A percentile compares a stretch with the other conserved stretches of the same genome.
Conservation (phyloP, 2,888 invertebrate genomes). For the Octodonta nipae region DNA sequence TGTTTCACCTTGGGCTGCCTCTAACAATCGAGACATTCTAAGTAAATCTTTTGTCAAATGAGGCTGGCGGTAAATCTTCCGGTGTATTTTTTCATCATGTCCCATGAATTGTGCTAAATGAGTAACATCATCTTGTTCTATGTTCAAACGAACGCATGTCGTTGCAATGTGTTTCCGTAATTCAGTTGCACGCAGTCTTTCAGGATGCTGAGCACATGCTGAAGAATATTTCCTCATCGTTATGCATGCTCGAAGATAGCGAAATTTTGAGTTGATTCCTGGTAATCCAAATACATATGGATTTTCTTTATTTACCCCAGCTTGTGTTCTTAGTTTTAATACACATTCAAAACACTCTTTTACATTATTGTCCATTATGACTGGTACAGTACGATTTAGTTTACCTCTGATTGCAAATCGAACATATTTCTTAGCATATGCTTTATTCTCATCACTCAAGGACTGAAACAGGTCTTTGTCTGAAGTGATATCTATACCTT, state of each 20-base stretch:
- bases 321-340: conserved; percentile 5
- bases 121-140: conserved; percentile 16
- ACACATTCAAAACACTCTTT: conserved; percentile 6
- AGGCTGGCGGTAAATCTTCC: conserved; percentile 17
- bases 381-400: conserved; percentile 6
- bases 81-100: conserved; percentile 20
- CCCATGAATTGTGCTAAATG: conserved; percentile 19
- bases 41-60: conserved; percentile 14
- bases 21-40: conserved; percentile 15
- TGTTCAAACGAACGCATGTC: conserved; percentile 14
- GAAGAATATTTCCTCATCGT: conserved; percentile 15
- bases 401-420: conserved; percentile 7
- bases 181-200: conserved; percentile 14
- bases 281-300: conserved; percentile 11
- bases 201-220: conserved; percentile 16
- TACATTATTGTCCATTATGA: conserved; percentile 6
- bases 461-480: conserved; percentile 4
- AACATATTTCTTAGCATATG: conserved; percentile 7
- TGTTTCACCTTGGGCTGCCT: conserved; percentile 12
- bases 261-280: background rate
- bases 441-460: conserved; percentile 1
- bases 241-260: conserved; percentile 16
- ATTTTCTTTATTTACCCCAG: conserved; percentile 6
- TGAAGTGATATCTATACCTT: conserved; percentile 3
- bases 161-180: conserved; percentile 21